These are phyloP conservation scores for Drosophila meridionalis DNA, from an alignment of 2,888 invertebrate species.

Conservation along the genomic window DNA sequence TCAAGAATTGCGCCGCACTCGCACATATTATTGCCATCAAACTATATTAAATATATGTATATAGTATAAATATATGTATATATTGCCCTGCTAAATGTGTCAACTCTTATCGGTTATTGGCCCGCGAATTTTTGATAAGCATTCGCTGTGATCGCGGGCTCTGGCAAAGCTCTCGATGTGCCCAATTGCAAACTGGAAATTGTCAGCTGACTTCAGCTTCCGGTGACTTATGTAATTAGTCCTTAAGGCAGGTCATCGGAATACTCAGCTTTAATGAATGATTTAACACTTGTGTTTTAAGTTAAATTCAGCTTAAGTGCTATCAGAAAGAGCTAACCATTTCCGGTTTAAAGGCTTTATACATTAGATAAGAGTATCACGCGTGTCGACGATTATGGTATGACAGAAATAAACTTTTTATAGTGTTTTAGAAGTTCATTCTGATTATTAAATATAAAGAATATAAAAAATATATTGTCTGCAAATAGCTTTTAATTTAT, in stretches of 20 bases:
- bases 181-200: slow-evolving; percentile 9
- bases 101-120: slow-evolving; percentile 68
- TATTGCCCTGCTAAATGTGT: slow-evolving; percentile 26
- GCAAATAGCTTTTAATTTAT: too few relatives aligned
- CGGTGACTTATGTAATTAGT: slow-evolving; percentile 24
- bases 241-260: slow-evolving; percentile 46
- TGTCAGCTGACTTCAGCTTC: slow-evolving; percentile 59
- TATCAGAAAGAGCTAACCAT: neutral
- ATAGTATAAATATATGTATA: neutral
- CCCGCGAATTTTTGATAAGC: slow-evolving; percentile 56
- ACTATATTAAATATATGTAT: slow-evolving; percentile 7
- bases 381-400: neutral
- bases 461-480: neutral
- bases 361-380: neutral
- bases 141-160: slow-evolving; percentile 8
- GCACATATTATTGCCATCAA: slow-evolving; percentile 32
- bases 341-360: slow-evolving; percentile 6
- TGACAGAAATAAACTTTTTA: neutral
- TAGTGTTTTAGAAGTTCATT: neutral
- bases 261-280: neutral
- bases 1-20: slow-evolving; percentile 27
- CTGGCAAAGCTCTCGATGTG: slow-evolving; percentile 14
- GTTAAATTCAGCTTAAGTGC: neutral
- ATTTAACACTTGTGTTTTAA: neutral
- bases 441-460: neutral